A percentile compares a stretch with the other conserved stretches of the same genome.
These are phyloP conservation scores for Macrophya alboannulata DNA, from an alignment of 2,888 invertebrate genomes.

Conservation along the genomic window DNA sequence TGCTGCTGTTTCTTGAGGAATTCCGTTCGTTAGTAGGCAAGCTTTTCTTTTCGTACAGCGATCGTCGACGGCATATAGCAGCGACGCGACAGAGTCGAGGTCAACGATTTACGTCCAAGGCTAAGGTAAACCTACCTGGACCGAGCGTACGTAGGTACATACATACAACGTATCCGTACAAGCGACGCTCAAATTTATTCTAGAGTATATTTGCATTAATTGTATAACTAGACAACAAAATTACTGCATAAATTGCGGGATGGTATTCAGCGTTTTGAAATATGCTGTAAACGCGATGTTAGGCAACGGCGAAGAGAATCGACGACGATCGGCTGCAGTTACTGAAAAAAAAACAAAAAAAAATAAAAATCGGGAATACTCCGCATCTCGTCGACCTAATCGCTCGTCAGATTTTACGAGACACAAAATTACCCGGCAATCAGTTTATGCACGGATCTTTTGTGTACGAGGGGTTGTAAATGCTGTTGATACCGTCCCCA, in stretches of 20 bases:
- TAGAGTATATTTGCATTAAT: neutral
- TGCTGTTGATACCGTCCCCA: constrained; percentile 6
- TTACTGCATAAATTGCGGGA: neutral
- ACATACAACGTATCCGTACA: neutral
- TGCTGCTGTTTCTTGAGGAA: neutral
- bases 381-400: neutral
- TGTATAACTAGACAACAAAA: neutral
- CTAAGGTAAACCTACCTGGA: constrained; percentile 63
- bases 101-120: constrained; percentile 77
- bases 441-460: constrained; percentile 23
- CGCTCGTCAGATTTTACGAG: constrained; percentile 30
- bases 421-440: constrained; percentile 38
- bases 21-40: constrained; percentile 34
- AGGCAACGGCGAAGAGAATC: neutral
- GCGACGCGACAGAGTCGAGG: constrained; percentile 68
- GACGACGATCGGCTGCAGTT: neutral
- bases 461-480: constrained; percentile 12
- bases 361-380: neutral
- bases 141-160: neutral
- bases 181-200: neutral
- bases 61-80: constrained; percentile 8
- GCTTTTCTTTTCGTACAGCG: constrained; percentile 18
- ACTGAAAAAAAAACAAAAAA: neutral
- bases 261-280: neutral
- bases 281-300: neutral